phyloP scores from a whole-genome alignment of 2,888 invertebrate genomes.

The Cerceris rybyensis region DNA sequence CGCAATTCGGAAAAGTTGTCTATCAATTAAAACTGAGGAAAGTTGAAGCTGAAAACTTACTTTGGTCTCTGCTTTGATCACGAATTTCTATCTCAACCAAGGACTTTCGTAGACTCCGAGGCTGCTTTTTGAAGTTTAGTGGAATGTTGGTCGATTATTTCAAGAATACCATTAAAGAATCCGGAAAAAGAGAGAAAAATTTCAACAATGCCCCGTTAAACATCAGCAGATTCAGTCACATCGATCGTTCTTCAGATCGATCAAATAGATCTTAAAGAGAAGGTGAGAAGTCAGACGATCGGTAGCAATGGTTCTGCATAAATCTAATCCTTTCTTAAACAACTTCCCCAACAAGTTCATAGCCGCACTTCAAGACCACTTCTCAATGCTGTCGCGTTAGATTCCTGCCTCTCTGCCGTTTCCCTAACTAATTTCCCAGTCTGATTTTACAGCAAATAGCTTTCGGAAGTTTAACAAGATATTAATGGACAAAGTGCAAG shows the following conservation, averaged over 20 bases:
- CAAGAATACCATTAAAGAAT: background rate
- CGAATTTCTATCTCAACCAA: too few species aligned
- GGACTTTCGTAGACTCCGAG: background rate
- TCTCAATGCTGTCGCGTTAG: conserved; percentile 7
- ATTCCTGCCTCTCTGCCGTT: background rate
- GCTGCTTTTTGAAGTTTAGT: background rate
- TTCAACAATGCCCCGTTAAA: too few species aligned
- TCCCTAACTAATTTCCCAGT: conserved; percentile 4
- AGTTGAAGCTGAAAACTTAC: too few species aligned
- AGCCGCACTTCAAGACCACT: conserved; percentile 29
- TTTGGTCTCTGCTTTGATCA: too few species aligned
- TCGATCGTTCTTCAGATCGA: too few species aligned
- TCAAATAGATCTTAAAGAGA: too few species aligned
- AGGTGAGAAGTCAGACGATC: background rate
- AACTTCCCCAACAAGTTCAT: conserved; percentile 29
- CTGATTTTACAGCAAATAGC: background rate
- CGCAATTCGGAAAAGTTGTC: too few species aligned
- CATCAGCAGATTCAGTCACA: too few species aligned
- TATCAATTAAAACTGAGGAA: too few species aligned
- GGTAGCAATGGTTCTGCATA: background rate
- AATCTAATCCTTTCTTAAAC: conserved; percentile 26
- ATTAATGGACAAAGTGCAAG: background rate
- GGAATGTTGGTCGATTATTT: background rate
- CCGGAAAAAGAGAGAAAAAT: background rate
- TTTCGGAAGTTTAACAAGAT: conserved; percentile 6